Percentiles rank a stretch among this genome's conserved stretches.
Evolutionary conservation across 2,888 invertebrate genomes (phyloP).

Genomic region (Amiota mariae): DNA sequence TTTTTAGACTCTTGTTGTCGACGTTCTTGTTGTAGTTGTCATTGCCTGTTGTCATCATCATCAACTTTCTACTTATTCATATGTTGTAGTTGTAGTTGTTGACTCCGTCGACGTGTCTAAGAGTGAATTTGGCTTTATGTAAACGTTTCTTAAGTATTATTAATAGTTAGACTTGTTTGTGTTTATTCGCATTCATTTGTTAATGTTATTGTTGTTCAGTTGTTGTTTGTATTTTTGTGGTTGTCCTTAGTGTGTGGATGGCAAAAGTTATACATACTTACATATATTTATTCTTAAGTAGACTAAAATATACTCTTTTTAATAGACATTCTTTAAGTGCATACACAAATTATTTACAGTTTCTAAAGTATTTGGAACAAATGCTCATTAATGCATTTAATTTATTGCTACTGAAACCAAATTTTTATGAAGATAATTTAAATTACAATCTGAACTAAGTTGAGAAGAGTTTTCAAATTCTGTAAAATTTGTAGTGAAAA

Average conservation of each 20-base stretch:
- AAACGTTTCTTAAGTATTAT: conserved; percentile 54
- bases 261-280: too few species aligned
- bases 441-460: too few species aligned
- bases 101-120: not conserved
- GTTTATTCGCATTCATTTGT: conserved; percentile 24
- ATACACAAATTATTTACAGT: not conserved
- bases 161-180: conserved; percentile 55
- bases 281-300: conserved; percentile 34
- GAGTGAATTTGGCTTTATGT: conserved; percentile 7
- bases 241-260: conserved; percentile 35
- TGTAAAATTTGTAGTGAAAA: too few species aligned
- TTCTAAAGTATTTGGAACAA: too few species aligned
- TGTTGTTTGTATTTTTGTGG: conserved; percentile 41
- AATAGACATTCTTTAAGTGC: not conserved
- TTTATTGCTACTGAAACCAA: too few species aligned
- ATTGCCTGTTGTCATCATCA: too few species aligned
- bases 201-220: conserved; percentile 16
- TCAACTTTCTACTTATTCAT: not conserved
- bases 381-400: too few species aligned
- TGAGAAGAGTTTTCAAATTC: too few species aligned
- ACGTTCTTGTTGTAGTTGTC: not conserved
- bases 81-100: not conserved
- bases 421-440: too few species aligned
- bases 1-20: not conserved
- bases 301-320: conserved; percentile 30